Conservation (phyloP, 2,888 invertebrate species). For the Xylota sylvarum region DNA sequence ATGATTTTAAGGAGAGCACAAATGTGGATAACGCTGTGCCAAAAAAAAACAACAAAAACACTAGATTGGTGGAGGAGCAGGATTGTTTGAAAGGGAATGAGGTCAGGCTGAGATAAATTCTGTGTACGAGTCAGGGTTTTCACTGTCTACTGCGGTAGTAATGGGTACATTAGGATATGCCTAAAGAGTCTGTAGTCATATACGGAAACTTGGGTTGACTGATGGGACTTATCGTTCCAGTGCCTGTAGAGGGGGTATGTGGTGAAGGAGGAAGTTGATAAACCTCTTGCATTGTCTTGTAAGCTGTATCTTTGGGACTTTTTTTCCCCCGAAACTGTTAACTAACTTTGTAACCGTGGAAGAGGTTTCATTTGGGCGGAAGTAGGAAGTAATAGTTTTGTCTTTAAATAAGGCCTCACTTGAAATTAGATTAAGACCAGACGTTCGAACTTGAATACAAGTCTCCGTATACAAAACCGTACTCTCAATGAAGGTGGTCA, state of each 20-base stretch:
- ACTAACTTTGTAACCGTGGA: no score
- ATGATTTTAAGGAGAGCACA: slow-evolving; percentile 5
- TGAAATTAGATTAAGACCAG: no score
- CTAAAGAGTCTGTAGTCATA: neutral
- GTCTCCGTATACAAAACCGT: no score
- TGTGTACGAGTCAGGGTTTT: neutral
- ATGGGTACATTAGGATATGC: neutral
- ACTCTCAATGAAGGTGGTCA: no score
- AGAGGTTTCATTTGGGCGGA: no score
- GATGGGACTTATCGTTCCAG: slow-evolving; percentile 25
- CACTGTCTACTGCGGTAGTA: neutral
- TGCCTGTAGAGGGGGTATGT: neutral
- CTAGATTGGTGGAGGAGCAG: neutral
- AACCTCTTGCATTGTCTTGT: neutral
- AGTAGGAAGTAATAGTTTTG: no score
- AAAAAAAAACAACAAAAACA: no score
- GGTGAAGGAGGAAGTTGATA: neutral
- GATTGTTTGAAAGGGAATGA: slow-evolving; percentile 11
- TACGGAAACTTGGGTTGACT: slow-evolving; percentile 8
- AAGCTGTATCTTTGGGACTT: no score
- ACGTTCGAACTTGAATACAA: no score
- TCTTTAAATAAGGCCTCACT: no score
- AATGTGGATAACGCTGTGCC: slow-evolving; percentile 51
- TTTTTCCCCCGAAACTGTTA: no score
- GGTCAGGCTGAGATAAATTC: slow-evolving; percentile 36